Percentiles rank a stretch among this genome's conserved stretches.
Evolutionary conservation across 2,797 vertebrate genomes (phyloP).

Genomic region (Chelon labrosus): DNA sequence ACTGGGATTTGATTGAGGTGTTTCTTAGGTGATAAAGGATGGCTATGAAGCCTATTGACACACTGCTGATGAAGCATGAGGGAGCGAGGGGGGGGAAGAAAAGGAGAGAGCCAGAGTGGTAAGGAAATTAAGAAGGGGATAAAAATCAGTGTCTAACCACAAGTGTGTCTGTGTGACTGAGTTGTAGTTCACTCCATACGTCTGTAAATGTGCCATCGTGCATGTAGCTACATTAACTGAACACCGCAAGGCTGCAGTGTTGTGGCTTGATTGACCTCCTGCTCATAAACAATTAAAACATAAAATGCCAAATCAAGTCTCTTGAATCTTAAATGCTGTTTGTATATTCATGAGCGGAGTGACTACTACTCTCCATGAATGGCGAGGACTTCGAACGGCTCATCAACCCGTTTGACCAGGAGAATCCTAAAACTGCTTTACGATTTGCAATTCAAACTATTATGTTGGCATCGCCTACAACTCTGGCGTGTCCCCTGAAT

Average conservation of each 20-base stretch:
- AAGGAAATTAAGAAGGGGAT: slow-evolving; percentile 82
- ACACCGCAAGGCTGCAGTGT: slow-evolving; percentile 46
- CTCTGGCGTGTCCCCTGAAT: slow-evolving; percentile 35
- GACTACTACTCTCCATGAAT: slow-evolving; percentile 65
- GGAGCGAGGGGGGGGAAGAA: slow-evolving; percentile 48
- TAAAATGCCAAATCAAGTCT: slow-evolving; percentile 81
- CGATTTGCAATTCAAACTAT: slow-evolving; percentile 44
- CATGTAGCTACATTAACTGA: slow-evolving; percentile 40
- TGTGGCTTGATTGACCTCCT: slow-evolving; percentile 67
- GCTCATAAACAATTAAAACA: slow-evolving; percentile 77
- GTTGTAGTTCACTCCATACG: slow-evolving; percentile 30
- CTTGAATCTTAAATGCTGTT: slow-evolving; percentile 74
- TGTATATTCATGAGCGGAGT: slow-evolving; percentile 77
- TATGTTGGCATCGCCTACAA: slow-evolving; percentile 31
- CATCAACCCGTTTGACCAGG: slow-evolving; percentile 68
- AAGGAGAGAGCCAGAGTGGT: slow-evolving; percentile 40
- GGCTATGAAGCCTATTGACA: slow-evolving; percentile 83
- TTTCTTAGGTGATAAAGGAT: slow-evolving; percentile 83
- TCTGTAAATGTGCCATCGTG: slow-evolving; percentile 44
- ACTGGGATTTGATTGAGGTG: slow-evolving; percentile 87
- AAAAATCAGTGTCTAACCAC: slow-evolving; percentile 77
- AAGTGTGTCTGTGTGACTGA: slow-evolving; percentile 31
- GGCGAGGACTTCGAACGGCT: slow-evolving; percentile 68
- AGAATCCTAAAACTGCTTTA: slow-evolving; percentile 49
- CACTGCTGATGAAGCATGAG: slow-evolving; percentile 84